These are phyloP conservation scores for Phaenicophaeus curvirostris DNA, from an alignment of 2,797 vertebrate genomes.

Conservation along the genomic window DNA sequence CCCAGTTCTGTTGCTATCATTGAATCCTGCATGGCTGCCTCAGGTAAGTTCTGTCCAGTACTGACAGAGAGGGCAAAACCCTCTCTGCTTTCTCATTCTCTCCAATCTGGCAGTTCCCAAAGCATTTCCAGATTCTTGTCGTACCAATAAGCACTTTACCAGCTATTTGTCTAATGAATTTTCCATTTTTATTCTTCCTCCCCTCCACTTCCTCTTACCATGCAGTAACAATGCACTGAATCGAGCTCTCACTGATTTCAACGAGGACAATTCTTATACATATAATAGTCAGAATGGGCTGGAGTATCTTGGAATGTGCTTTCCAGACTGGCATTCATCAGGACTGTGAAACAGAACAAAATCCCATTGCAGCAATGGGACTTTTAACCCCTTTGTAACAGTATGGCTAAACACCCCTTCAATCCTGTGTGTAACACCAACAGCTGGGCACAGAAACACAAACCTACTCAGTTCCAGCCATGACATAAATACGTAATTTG, in stretches of 20 bases:
- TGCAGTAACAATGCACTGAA: neutral
- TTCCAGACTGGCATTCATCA: constrained; percentile 35
- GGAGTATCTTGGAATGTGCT: constrained; percentile 5
- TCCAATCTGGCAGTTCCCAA: neutral
- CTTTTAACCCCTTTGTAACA: constrained; percentile 25
- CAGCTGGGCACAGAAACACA: constrained; percentile 27
- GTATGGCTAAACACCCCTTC: neutral
- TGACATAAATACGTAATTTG: neutral
- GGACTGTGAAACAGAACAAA: constrained; percentile 36
- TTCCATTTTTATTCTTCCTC: constrained; percentile 61
- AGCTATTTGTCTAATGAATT: constrained; percentile 27
- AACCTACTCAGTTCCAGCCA: neutral
- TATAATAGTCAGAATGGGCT: constrained; percentile 37
- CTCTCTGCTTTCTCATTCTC: neutral
- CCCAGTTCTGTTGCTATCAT: neutral
- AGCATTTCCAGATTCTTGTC: constrained; percentile 20
- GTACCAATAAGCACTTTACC: neutral
- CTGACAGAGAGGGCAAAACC: neutral
- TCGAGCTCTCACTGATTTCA: constrained; percentile 25
- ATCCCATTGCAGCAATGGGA: constrained; percentile 25
- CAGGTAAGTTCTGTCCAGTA: neutral
- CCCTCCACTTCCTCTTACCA: constrained; percentile 53
- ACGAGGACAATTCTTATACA: constrained; percentile 3
- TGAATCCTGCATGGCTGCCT: neutral
- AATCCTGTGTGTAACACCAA: neutral